Base-by-base conservation (phyloP, 2,888 invertebrate genomes). In the Trachelus iudaicus region DNA sequence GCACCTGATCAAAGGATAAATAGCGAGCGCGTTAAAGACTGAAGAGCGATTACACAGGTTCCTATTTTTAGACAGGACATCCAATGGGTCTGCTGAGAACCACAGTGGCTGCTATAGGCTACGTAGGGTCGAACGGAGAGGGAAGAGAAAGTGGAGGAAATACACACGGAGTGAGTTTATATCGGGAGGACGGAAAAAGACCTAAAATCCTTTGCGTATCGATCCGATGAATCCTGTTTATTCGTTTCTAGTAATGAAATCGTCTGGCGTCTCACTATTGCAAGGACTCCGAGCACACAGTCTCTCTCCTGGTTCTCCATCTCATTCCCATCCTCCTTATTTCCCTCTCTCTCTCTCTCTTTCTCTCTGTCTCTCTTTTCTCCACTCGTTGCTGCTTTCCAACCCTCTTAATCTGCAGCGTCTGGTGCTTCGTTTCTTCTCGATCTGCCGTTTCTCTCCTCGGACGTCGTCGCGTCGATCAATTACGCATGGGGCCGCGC, bases 401-500 rank as follows among this genome's bases (percentile, higher is more conserved):
- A 56, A 56, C 56, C 56, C 56, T 56, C 56, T 56, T 56, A 56
- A 56, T 56, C 56, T 56, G 56, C 56, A 56, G 56, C 23, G 56
- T 23, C 56, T 40, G 23, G 56, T 56, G 56, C 56, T 56, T 6
- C 56, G 56, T 56, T 40, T 40, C 40, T 40, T 40, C 40, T 15
- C 15, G 40, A 40, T 40, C 15, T 4, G 40, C 15, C 40, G 40
- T 40, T 56, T 56, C 56, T 56, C 56, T 23, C 56, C 23, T 56
- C 56, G 23, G 23, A 56, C 56, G 56, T 56, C 56, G 56, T 56
- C 56, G 77, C 78, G 75, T 79, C 79, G 79, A 80, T 78, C 75
- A 79, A 80, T 84, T 84, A 84, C 81, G 73, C 79, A 84, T 82
- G 76, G 74, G 76, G 15, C 75, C 23, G 69, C 69, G 73, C 56